These are phyloP conservation scores for Catharus ustulatus DNA, from an alignment of 2,797 vertebrate genomes.

Conservation along the genomic window DNA sequence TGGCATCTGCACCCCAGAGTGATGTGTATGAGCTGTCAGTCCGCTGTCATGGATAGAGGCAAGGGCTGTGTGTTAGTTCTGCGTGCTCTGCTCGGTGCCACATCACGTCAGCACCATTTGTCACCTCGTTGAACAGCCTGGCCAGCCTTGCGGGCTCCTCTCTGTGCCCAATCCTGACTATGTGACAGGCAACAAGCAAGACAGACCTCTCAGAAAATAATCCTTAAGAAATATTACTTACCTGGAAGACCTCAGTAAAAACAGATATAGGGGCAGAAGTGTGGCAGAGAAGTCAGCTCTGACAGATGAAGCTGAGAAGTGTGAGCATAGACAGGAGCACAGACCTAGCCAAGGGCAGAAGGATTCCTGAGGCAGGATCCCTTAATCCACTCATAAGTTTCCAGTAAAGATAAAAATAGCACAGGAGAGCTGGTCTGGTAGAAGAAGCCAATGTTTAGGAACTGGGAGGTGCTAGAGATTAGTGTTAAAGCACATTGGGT, in stretches of 20 bases:
- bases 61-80: background rate
- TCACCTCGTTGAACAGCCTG: background rate
- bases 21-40: background rate
- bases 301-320: background rate
- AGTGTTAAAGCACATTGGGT: background rate
- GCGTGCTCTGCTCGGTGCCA: accelerated
- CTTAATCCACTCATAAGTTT: background rate
- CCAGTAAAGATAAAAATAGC: background rate
- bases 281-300: background rate
- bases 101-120: background rate
- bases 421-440: background rate
- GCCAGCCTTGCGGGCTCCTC: background rate
- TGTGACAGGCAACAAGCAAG: background rate
- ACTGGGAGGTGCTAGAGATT: background rate
- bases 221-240: background rate
- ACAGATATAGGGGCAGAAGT: background rate
- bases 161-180: background rate
- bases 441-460: background rate
- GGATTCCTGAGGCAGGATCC: background rate
- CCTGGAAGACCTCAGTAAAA: background rate
- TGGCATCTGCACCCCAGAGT: no score
- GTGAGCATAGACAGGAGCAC: accelerated
- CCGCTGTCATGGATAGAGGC: background rate
- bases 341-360: background rate
- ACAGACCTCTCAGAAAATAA: background rate